Conservation (phyloP, 2,113 vertebrate genomes). For the Cervus canadensis region DNA sequence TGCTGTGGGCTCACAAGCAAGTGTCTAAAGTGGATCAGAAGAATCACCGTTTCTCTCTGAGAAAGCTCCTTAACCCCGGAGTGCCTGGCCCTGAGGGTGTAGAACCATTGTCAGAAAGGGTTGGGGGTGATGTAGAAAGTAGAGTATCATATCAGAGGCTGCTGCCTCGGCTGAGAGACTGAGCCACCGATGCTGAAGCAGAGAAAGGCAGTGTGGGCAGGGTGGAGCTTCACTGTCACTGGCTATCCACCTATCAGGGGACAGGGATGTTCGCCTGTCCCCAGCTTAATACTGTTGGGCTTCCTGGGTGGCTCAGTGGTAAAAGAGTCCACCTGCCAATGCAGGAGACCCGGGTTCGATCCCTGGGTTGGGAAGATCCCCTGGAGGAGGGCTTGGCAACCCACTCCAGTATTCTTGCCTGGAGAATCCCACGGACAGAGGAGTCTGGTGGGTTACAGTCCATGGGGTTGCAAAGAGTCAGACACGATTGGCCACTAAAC, state of each 20-base stretch:
- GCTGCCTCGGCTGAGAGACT: accelerated
- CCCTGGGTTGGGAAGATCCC: background rate
- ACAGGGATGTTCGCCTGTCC: background rate
- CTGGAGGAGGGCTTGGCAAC: background rate
- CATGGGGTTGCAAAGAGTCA: background rate
- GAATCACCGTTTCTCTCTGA: background rate
- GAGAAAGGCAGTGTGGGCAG: background rate
- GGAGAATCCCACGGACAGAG: background rate
- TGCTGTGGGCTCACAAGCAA: background rate
- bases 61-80: background rate
- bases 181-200: background rate
- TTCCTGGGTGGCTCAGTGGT: background rate
- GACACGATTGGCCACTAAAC: background rate
- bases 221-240: background rate
- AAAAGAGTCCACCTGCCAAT: background rate
- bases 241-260: background rate
- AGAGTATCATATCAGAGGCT: no score
- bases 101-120: background rate
- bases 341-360: background rate
- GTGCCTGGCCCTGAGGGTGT: background rate
- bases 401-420: background rate
- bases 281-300: background rate
- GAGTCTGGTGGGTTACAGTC: background rate
- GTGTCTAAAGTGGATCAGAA: background rate
- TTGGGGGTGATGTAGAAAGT: no score